phyloP scores from a whole-genome alignment of 2,113 vertebrate species.

The Percina caprodes region DNA sequence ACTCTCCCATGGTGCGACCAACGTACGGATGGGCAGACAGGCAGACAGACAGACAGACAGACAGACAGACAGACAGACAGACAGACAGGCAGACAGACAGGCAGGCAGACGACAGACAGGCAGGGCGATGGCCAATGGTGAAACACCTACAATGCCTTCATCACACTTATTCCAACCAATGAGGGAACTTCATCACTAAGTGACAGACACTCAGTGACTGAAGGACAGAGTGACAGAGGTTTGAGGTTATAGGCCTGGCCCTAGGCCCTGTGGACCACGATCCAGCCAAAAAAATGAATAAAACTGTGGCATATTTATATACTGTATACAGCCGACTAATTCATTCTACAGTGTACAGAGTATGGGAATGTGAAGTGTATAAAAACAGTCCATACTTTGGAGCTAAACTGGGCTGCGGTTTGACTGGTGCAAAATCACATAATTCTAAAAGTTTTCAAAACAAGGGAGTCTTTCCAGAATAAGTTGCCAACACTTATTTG shows the following conservation, averaged over 20 bases:
- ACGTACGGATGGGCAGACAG: not conserved
- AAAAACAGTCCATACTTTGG: conserved; percentile 52
- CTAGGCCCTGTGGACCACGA: too few relatives aligned
- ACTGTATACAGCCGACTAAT: conserved; percentile 19
- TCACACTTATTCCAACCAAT: too few relatives aligned
- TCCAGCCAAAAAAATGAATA: not conserved
- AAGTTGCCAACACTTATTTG: conserved; percentile 51
- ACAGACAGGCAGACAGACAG: too few relatives aligned
- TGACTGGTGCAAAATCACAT: conserved; percentile 56
- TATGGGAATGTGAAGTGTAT: conserved; percentile 40
- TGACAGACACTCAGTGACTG: too few relatives aligned
- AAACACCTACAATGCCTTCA: too few relatives aligned
- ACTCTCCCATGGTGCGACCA: conserved; percentile 33
- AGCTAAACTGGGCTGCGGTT: conserved; percentile 62
- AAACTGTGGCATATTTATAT: not conserved
- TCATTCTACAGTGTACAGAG: conserved; percentile 36
- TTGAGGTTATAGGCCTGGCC: too few relatives aligned
- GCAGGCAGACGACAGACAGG: too few relatives aligned
- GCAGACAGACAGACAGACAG: conserved; percentile 34
- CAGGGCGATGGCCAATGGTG: too few relatives aligned
- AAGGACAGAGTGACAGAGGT: too few relatives aligned
- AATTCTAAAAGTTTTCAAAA: conserved; percentile 57
- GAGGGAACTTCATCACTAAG: too few relatives aligned
- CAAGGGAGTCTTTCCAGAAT: conserved; percentile 47
- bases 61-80: conserved; percentile 12